A percentile compares a stretch with the other conserved stretches of the same genome.
Conservation (phyloP, 2,888 invertebrate genomes). For the Ophion slaviceki region DNA sequence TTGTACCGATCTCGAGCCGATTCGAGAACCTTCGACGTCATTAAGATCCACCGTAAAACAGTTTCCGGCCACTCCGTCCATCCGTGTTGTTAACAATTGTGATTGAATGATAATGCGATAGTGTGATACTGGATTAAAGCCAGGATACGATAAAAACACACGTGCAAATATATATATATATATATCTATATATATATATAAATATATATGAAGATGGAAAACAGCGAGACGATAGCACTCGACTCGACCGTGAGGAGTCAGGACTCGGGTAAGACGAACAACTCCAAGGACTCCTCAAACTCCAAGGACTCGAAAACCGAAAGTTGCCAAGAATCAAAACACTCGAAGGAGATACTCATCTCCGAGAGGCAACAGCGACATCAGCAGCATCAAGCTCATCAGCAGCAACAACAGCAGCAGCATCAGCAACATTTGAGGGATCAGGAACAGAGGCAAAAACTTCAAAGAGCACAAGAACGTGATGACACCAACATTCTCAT, state of each 20-base stretch:
- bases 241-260: slow-evolving; percentile 82
- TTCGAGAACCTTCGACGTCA: neutral
- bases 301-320: slow-evolving; percentile 78
- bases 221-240: slow-evolving; percentile 73
- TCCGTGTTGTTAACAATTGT: neutral
- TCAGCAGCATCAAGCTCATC: slow-evolving; percentile 70
- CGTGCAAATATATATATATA: neutral
- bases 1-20: no score
- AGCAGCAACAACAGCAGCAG: slow-evolving; percentile 51
- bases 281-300: slow-evolving; percentile 77
- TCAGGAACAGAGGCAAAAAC: slow-evolving; percentile 62
- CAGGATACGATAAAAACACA: neutral
- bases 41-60: neutral
- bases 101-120: slow-evolving; percentile 36
- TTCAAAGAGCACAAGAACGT: slow-evolving; percentile 67
- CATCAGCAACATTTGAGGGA: slow-evolving; percentile 58
- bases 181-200: neutral
- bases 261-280: slow-evolving; percentile 75
- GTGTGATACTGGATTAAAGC: neutral
- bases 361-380: slow-evolving; percentile 74
- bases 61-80: neutral
- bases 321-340: slow-evolving; percentile 80
- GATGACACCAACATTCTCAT: slow-evolving; percentile 79
- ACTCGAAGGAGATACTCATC: slow-evolving; percentile 81
- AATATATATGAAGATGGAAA: slow-evolving; percentile 67